A percentile compares a stretch with the other conserved stretches of the same genome.
phyloP scores from a whole-genome alignment of 2,113 vertebrate genomes.

The Gallinago media region DNA sequence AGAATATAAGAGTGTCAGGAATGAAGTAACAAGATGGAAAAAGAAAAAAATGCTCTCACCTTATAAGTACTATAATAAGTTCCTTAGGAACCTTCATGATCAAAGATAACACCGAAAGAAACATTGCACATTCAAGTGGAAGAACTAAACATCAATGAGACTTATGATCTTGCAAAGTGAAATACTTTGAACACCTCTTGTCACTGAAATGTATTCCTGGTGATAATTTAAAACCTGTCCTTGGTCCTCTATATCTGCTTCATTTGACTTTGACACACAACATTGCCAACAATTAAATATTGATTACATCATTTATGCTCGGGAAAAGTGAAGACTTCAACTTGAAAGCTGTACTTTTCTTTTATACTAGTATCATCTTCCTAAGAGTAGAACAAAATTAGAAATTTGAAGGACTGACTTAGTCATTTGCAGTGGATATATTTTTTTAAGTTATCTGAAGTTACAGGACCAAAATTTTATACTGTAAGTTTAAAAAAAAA shows the following conservation, averaged over 20 bases:
- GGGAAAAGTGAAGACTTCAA: background rate
- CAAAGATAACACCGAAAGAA: constrained; percentile 1
- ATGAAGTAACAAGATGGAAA: background rate
- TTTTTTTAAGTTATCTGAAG: background rate
- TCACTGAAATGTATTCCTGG: constrained; percentile 13
- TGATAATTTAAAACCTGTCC: background rate
- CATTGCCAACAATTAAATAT: background rate
- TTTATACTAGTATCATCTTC: background rate
- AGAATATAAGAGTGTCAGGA: background rate
- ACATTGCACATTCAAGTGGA: background rate
- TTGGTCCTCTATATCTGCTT: background rate
- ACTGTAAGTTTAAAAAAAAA: background rate
- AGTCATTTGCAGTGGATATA: background rate
- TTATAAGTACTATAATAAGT: background rate
- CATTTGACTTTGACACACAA: background rate
- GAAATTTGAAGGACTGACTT: background rate
- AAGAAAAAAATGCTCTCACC: background rate
- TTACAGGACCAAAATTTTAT: background rate
- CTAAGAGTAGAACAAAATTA: background rate
- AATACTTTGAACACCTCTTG: constrained; percentile 4
- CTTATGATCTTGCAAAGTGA: background rate
- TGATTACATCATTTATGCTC: background rate
- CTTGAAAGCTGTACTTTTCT: constrained; percentile 44
- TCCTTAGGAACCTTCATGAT: background rate
- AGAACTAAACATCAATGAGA: constrained; percentile 4